Percentiles rank a stretch among this genome's conserved stretches.
Conservation (phyloP, 2,113 vertebrate genomes). For the Catagonus wagneri region DNA sequence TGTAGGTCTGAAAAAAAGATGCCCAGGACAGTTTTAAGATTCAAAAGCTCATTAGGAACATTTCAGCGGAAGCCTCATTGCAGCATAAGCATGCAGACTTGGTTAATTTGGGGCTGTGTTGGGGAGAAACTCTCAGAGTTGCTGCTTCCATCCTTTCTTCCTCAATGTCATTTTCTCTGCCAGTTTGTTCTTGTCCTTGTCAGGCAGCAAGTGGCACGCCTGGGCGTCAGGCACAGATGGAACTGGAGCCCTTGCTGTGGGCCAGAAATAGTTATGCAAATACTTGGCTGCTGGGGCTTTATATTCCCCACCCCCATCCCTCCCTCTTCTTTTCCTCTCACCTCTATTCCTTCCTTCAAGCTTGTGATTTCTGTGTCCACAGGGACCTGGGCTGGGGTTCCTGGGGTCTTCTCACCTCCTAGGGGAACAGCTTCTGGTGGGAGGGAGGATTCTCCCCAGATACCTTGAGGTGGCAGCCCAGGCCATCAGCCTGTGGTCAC, state of each 20-base stretch:
- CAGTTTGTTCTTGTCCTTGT: constrained; percentile 48
- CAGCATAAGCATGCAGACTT: background rate
- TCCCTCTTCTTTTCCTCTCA: background rate
- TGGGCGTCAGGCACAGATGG: constrained; percentile 54
- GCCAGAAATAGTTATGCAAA: constrained; percentile 64
- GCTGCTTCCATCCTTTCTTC: background rate
- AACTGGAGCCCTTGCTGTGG: constrained; percentile 47
- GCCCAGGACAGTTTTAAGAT: background rate
- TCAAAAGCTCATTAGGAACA: background rate
- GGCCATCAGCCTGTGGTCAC: constrained; percentile 81
- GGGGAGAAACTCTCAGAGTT: background rate
- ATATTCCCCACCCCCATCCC: background rate
- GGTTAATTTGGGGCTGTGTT: background rate
- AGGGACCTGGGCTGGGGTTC: background rate
- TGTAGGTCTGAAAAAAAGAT: background rate
- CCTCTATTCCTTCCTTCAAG: background rate
- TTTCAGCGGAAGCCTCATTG: background rate
- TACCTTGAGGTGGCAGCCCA: background rate
- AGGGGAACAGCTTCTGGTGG: constrained; percentile 61
- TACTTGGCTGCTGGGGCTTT: background rate
- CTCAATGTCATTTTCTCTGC: constrained; percentile 50
- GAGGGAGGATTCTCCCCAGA: constrained; percentile 68
- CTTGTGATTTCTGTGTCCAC: constrained; percentile 64
- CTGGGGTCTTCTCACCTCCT: constrained; percentile 12
- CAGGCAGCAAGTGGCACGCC: constrained; percentile 34